Percentiles rank a stretch among this genome's conserved stretches.
phyloP scores from a whole-genome alignment of 1,140 invertebrate species.

The Phortica variegata region DNA sequence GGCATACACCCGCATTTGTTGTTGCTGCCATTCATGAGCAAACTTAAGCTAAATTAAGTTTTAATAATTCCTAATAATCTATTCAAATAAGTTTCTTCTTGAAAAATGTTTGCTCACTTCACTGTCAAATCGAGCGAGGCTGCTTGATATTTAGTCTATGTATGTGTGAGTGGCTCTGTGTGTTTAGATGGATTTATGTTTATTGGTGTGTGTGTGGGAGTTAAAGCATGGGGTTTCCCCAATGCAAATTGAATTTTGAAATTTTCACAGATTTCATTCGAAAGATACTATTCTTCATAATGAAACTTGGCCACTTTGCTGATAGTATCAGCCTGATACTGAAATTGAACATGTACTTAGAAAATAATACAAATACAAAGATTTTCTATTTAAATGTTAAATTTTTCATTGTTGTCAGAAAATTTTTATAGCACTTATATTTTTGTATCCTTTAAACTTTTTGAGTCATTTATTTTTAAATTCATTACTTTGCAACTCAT shows the following conservation, averaged over 20 bases:
- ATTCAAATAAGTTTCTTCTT: constrained; percentile 50
- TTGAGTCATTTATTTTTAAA: too few species aligned
- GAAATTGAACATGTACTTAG: too few species aligned
- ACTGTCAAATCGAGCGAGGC: constrained; percentile 23
- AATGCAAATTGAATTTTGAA: constrained; percentile 45
- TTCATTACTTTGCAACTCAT: too few species aligned
- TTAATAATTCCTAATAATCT: constrained; percentile 55
- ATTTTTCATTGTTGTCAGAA: too few species aligned
- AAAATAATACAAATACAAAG: too few species aligned
- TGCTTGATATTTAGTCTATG: background rate
- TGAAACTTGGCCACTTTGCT: too few species aligned
- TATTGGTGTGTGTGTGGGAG: background rate
- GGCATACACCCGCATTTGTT: constrained; percentile 14
- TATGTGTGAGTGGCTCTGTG: constrained; percentile 9
- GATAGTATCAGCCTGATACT: too few species aligned
- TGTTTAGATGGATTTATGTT: constrained; percentile 13
- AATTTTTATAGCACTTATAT: too few species aligned
- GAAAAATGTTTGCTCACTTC: constrained; percentile 46
- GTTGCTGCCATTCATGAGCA: constrained; percentile 14
- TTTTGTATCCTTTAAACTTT: too few species aligned
- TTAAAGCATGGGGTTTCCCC: constrained; percentile 16
- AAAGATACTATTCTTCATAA: constrained; percentile 28
- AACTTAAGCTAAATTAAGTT: constrained; percentile 52
- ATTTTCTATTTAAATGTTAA: too few species aligned
- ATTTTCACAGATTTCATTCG: constrained; percentile 45